Conservation (phyloP, 2,888 invertebrate genomes). For the Liopterus haemorrhoidalis region DNA sequence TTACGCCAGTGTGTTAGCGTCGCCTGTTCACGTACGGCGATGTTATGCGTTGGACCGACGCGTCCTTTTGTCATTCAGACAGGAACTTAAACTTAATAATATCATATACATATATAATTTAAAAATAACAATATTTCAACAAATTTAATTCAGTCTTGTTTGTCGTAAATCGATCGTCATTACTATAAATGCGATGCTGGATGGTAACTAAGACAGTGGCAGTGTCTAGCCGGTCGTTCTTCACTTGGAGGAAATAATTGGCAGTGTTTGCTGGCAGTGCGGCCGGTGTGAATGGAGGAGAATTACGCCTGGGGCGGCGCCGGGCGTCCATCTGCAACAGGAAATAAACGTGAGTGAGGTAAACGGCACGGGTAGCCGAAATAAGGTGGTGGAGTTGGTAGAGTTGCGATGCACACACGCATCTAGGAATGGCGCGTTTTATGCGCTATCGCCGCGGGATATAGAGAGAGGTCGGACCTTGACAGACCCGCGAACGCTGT, state of each 20-base stretch:
- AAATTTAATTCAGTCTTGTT: conserved; percentile 24
- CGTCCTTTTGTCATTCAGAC: conserved; percentile 20
- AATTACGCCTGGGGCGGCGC: not conserved
- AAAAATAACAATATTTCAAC: conserved; percentile 40
- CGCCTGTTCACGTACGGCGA: too few relatives aligned
- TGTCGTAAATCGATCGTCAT: conserved; percentile 20
- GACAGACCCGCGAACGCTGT: conserved; percentile 17
- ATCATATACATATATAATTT: conserved; percentile 42
- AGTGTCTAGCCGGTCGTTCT: conserved; percentile 21
- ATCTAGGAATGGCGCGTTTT: conserved; percentile 20
- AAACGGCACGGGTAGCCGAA: too few relatives aligned
- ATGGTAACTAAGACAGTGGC: conserved; percentile 23
- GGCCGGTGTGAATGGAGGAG: conserved; percentile 1
- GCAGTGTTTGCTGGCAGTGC: conserved; percentile 19
- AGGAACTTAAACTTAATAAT: conserved; percentile 43
- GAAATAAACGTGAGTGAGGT: too few relatives aligned
- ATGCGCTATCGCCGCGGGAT: conserved; percentile 20
- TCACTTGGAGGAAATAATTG: not conserved
- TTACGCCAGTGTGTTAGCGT: too few relatives aligned
- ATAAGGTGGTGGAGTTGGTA: too few relatives aligned
- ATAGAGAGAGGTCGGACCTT: conserved; percentile 24
- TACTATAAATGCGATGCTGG: conserved; percentile 22
- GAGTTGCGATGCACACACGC: too few relatives aligned
- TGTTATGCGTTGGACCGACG: conserved; percentile 20
- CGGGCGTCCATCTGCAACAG: conserved; percentile 7